Conservation (phyloP, 2,113 vertebrate species). For the Perognathus longimembris region DNA sequence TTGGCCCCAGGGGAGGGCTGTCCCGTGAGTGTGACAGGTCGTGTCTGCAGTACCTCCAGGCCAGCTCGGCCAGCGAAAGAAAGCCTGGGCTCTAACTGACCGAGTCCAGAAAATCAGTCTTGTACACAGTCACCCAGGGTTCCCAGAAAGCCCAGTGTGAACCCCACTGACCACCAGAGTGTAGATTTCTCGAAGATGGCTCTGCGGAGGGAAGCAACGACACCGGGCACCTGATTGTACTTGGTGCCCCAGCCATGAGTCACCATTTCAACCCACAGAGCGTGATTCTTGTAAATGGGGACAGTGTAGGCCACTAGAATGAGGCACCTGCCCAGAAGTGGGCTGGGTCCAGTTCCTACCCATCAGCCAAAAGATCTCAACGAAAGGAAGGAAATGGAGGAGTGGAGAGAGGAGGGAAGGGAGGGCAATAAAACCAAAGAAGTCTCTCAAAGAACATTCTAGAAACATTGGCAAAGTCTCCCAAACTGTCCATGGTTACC, state of each 20-base stretch:
- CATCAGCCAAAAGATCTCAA: neutral
- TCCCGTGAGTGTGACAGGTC: neutral
- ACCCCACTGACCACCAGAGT: conserved; percentile 14
- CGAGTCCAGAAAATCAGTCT: conserved; percentile 30
- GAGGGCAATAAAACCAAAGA: neutral
- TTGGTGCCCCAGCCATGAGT: conserved; percentile 60
- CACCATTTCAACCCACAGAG: conserved; percentile 79
- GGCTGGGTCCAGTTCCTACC: neutral
- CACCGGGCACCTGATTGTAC: conserved; percentile 79
- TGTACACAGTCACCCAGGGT: neutral
- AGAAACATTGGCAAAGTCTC: neutral
- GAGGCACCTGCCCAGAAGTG: conserved; percentile 64
- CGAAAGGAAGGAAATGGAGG: neutral
- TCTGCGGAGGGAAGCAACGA: conserved; percentile 73
- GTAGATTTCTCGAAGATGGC: conserved; percentile 75
- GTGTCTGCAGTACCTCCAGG: neutral
- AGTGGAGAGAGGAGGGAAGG: neutral
- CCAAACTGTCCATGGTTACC: neutral
- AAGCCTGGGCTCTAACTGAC: neutral
- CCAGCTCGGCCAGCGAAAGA: neutral
- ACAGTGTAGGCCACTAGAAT: neutral
- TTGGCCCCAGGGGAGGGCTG: neutral
- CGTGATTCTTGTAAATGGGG: conserved; percentile 45
- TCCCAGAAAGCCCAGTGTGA: neutral
- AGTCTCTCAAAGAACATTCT: neutral